phyloP scores from a whole-genome alignment of 2,113 vertebrate species.

The Tragelaphus buxtoni region DNA sequence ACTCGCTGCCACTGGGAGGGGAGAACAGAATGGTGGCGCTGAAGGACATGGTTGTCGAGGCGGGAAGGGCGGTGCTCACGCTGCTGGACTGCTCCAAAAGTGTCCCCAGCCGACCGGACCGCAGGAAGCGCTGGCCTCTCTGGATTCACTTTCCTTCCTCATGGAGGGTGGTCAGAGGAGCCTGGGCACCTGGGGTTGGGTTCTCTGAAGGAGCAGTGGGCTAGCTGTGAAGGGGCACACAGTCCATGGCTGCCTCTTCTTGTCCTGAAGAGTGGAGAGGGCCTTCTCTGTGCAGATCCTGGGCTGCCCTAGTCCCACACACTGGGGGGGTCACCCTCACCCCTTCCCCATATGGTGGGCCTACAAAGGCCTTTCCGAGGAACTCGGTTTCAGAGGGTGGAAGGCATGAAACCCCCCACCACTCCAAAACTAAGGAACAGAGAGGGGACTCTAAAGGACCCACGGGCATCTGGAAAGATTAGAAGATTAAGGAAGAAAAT shows the following conservation, averaged over 20 bases:
- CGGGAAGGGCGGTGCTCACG: not conserved
- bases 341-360: not conserved
- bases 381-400: not conserved
- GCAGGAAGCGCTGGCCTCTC: not conserved
- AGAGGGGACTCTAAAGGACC: not conserved
- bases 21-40: conserved; percentile 82
- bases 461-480: conserved; percentile 23
- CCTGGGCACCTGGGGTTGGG: not conserved
- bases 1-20: conserved; percentile 69
- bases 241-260: not conserved
- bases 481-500: conserved; percentile 60
- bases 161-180: not conserved
- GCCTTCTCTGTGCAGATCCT: not conserved
- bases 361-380: not conserved
- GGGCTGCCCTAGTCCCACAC: not conserved
- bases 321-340: not conserved
- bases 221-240: not conserved
- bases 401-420: not conserved
- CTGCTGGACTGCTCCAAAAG: not conserved
- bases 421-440: not conserved
- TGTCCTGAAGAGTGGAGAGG: not conserved
- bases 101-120: not conserved
- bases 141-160: conserved; percentile 21
- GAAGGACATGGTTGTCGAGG: conserved; percentile 72
- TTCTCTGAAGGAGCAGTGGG: not conserved